Conservation (phyloP, 2,113 vertebrate species). For the Zingel zingel region DNA sequence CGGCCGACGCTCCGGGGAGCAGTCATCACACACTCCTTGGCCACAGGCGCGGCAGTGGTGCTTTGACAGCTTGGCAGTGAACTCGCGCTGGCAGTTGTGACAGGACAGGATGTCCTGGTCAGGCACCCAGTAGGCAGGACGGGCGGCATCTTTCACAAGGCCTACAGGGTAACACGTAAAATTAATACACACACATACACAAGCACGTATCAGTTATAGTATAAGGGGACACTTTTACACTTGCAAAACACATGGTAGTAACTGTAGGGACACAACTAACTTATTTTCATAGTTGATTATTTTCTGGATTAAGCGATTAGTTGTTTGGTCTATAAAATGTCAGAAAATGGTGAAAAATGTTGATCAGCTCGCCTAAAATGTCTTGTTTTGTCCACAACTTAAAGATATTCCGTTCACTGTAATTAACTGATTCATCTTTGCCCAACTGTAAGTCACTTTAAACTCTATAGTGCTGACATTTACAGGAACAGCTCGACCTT, state of each 20-base stretch:
- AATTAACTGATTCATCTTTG: too few species aligned
- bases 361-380: too few species aligned
- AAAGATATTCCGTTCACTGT: too few species aligned
- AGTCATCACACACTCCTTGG: constrained; percentile 96
- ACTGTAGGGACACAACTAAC: too few species aligned
- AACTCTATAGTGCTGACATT: background rate
- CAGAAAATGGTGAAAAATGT: too few species aligned
- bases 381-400: too few species aligned
- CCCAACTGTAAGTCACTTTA: background rate
- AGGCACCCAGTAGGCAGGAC: constrained; percentile 98
- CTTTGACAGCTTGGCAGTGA: constrained; percentile 95
- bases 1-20: constrained; percentile 91
- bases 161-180: constrained; percentile 78
- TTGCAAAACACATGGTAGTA: background rate
- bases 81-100: constrained; percentile 93
- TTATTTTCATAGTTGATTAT: too few species aligned
- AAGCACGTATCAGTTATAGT: background rate
- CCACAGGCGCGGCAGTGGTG: constrained; percentile 99
- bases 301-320: too few species aligned
- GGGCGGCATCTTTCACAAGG: constrained; percentile 95
- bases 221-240: background rate
- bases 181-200: constrained; percentile 1
- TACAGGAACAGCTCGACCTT: background rate
- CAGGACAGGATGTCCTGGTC: constrained; percentile 97
- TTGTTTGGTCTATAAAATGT: too few species aligned